Evolutionary conservation across 2,113 vertebrate species (phyloP).

Genomic region (Semicossyphus pulcher): DNA sequence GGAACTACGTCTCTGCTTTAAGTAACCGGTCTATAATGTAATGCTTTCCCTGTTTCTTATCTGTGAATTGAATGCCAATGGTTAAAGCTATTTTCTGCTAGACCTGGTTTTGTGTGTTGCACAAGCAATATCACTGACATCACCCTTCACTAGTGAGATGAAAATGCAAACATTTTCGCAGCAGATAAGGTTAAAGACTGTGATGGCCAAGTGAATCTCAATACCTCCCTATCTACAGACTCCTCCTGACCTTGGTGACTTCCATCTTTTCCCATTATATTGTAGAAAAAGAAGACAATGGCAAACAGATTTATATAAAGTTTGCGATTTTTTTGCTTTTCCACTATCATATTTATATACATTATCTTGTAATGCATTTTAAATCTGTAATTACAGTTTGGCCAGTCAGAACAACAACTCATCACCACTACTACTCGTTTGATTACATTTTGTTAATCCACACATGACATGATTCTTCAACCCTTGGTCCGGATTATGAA

Average conservation of each 20-base stretch:
- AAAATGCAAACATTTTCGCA: slow-evolving; percentile 7
- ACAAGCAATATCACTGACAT: not conserved
- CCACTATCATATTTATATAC: not conserved
- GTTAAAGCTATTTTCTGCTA: slow-evolving; percentile 18
- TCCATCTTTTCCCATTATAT: not conserved
- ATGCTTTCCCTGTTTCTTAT: slow-evolving; percentile 13
- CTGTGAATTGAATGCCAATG: slow-evolving; percentile 24
- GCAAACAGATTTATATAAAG: not conserved
- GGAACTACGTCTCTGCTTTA: not conserved
- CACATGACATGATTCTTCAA: too few species aligned
- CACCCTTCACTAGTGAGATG: not conserved
- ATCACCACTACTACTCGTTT: too few species aligned
- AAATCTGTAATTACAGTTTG: not conserved
- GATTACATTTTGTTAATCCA: too few species aligned
- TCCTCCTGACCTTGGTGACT: not conserved
- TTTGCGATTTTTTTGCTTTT: not conserved
- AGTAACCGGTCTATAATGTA: not conserved
- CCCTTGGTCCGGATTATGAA: too few species aligned
- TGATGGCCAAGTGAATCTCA: not conserved
- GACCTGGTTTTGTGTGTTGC: not conserved
- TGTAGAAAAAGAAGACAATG: not conserved
- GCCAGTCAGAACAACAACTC: not conserved
- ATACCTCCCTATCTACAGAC: not conserved
- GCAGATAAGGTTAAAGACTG: slow-evolving; percentile 1
- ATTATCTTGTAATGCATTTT: not conserved